phyloP scores from a whole-genome alignment of 2,888 invertebrate genomes.

The Chalcosyrphus nemorum region DNA sequence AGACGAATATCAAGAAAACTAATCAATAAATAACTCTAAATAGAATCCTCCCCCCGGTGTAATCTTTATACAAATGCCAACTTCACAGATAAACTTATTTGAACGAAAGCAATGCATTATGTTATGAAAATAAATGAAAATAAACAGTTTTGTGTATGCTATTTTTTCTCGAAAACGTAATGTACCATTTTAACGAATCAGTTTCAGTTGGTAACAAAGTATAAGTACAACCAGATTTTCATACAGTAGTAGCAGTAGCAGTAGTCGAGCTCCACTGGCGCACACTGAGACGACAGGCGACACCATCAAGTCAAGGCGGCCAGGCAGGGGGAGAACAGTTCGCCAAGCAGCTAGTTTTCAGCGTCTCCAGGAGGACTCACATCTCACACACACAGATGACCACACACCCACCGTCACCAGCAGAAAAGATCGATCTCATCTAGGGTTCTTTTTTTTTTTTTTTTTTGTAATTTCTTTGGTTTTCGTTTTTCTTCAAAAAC shows the following conservation, averaged over 20 bases:
- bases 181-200: conserved; percentile 74
- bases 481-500: conserved; percentile 47
- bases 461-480: conserved; percentile 3
- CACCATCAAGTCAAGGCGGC: conserved; percentile 62
- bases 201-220: conserved; percentile 66
- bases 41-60: too few relatives aligned
- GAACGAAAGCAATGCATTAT: conserved; percentile 34
- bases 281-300: conserved; percentile 37
- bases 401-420: conserved; percentile 38
- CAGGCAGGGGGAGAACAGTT: conserved; percentile 49
- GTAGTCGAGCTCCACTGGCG: conserved; percentile 61
- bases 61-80: not conserved
- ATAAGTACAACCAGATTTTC: conserved; percentile 71
- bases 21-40: too few relatives aligned
- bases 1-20: too few relatives aligned
- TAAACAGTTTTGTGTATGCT: conserved; percentile 47
- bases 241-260: conserved; percentile 66
- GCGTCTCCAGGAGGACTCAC: conserved; percentile 58
- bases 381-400: conserved; percentile 21
- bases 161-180: conserved; percentile 73
- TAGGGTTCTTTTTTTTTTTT: conserved; percentile 27
- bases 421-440: conserved; percentile 40
- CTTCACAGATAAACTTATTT: not conserved
- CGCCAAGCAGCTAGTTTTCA: conserved; percentile 35
- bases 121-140: conserved; percentile 42